Conservation (phyloP, 2,113 vertebrate species). For the Coryphaenoides rupestris region DNA sequence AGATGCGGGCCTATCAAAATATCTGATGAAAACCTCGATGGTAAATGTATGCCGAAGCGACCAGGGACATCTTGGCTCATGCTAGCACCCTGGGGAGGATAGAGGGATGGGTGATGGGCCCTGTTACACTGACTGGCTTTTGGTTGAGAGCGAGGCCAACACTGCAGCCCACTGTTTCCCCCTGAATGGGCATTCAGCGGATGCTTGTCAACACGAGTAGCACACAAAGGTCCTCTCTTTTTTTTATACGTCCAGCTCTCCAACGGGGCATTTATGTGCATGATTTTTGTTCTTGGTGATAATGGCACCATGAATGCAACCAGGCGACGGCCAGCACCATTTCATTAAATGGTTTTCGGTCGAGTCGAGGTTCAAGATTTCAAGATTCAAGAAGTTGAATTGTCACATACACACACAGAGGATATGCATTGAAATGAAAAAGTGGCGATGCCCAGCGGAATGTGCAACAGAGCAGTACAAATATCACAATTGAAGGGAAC, state of each 20-base stretch:
- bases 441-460: background rate
- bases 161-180: slow-evolving; percentile 52
- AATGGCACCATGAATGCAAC: background rate
- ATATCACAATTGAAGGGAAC: no score
- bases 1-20: background rate
- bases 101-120: no score
- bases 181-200: slow-evolving; percentile 27
- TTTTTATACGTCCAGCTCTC: slow-evolving; percentile 8
- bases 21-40: no score
- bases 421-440: background rate
- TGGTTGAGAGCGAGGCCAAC: no score
- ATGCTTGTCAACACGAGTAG: slow-evolving; percentile 40
- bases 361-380: no score
- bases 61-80: no score
- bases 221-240: slow-evolving; percentile 11
- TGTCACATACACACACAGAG: no score
- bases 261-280: background rate
- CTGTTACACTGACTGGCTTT: no score
- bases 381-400: no score
- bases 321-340: background rate
- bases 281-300: background rate
- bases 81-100: no score
- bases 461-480: no score
- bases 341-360: background rate
- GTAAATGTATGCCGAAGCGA: no score